Percentiles rank a stretch among this genome's conserved stretches.
Evolutionary conservation across 2,113 vertebrate species (phyloP).

Genomic region (Rhinolophus sinicus): DNA sequence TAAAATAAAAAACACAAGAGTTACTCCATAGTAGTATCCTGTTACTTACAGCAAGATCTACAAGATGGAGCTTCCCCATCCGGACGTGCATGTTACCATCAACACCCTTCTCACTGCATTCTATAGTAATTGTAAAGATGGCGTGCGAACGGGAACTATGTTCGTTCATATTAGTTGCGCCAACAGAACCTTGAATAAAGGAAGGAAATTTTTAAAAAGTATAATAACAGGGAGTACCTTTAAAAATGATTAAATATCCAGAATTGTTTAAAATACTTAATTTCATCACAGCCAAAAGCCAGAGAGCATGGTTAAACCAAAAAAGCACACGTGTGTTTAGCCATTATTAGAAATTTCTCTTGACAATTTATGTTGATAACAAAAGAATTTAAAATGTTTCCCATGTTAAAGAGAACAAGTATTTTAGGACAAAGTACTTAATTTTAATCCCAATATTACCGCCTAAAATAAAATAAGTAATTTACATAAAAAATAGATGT

Average conservation of each 20-base stretch:
- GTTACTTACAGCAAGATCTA: slow-evolving; percentile 95
- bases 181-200: slow-evolving; percentile 91
- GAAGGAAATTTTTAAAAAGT: not conserved
- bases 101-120: slow-evolving; percentile 97
- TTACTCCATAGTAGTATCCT: rapidly evolving
- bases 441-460: not conserved
- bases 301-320: not conserved
- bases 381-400: slow-evolving; percentile 9
- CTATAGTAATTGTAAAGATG: slow-evolving; percentile 99
- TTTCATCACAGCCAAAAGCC: not conserved
- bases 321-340: not conserved
- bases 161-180: slow-evolving; percentile 99
- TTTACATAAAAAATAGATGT: not conserved
- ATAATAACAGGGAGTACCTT: not conserved
- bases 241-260: not conserved
- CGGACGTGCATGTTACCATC: slow-evolving; percentile 98
- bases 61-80: slow-evolving; percentile 98
- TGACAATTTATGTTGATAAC: slow-evolving; percentile 7
- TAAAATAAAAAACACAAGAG: not conserved
- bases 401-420: not conserved
- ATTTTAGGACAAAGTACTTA: slow-evolving; percentile 28
- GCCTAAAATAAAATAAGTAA: not conserved
- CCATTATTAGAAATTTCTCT: not conserved
- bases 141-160: slow-evolving; percentile 98
- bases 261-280: not conserved